Base-by-base conservation (phyloP, 2,888 invertebrate species). In the Acanthosepion esculentum region DNA sequence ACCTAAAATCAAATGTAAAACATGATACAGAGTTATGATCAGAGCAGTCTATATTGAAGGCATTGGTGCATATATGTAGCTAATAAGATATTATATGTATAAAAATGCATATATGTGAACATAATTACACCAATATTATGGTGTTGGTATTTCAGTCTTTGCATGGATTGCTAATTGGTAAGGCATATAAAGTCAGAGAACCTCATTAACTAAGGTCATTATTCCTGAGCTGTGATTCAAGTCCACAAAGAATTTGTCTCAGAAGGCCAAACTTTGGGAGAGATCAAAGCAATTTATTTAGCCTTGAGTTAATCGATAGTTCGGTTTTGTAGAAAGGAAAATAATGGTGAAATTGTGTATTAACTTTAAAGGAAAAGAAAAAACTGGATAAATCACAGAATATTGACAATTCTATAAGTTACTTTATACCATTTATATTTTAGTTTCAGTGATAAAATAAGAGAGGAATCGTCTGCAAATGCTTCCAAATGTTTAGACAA, bases 251-350 rank as follows among this genome's bases (percentile, higher is more conserved):
- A 78, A 78, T n/a, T 78, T 33, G n/a, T n/a, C n/a, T 78, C n/a
- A 78, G n/a, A 78, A n/a, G 78, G 78, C 78, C 78, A 78, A 78
- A 78, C n/a, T 78, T 33, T n/a, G n/a, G n/a, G n/a, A 78, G 33
- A 78, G 78, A 78, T 78, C 78, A 78, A 78, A 78, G 33, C n/a
- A 78, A 78, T 78, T 78, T 78, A 78, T 78, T 78, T 78, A 78
- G 78, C n/a, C 78, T 78, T n/a, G 6, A 78, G n/a, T 15, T 78
- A 78, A 78, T 78, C 78, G 33, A 78, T 78, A 78, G 10, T 15
- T n/a, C n/a, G 2, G 78, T n/a, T 15, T 78, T 78, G n/a, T 2
- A 78, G 78, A 78, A 12, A 15, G 78, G 33, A 78, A n/a, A 78
- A 12, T 8, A 78, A 78, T n/a, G 12, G 15, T 33, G n/a, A 78